Evolutionary conservation across 1,140 invertebrate species (phyloP), one percentile per base, ranked within the genome.

Genomic region (Pachypeltis micranthus): DNA sequence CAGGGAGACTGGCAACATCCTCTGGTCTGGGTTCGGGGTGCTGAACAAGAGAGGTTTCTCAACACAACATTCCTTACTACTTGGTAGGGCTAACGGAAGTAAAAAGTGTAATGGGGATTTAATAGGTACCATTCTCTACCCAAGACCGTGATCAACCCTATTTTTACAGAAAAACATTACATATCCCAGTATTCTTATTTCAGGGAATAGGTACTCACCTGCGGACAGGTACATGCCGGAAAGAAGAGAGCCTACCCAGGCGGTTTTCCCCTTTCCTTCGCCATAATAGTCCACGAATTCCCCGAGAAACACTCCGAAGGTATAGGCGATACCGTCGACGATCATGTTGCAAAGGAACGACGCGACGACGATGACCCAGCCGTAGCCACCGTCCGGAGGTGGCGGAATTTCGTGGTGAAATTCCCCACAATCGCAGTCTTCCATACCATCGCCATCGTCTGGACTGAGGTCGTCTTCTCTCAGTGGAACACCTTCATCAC

Each of bases 301-400:
- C 16, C 81, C 77, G 2, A 93, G 79, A 76, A 94, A 93, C 69
- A 94, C 85, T 0, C 92, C 92, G 71, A 95, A 96, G 2, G 90
- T 93, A 75, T 95, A 94, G 2, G 91, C 90, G 34, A 95, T 92
- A 65, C 96, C 96, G 73, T 99, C 96, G n/a, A 97, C 92, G 66
- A 98, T 90, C 77, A 98, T 86, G 81, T 98, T 98, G 74, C 93
- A 96, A 82, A 97, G 85, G 75, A 99, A 99, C 7, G 91, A 94
- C 51, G 91, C 93, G 69, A 95, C 85, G 27, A 97, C 94, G 65
- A 98, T 87, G 74, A 95, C 83, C 93, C 93, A 96, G 1, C 91
- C 93, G 73, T 90, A 93, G 24, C 88, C 89, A 39, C 88, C 88
- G 71, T 91, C 88, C 7, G 89, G 88, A 14, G 88, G 87, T 56